Base-by-base conservation (phyloP, 2,888 invertebrate genomes). In the Ectropis crepuscularia region DNA sequence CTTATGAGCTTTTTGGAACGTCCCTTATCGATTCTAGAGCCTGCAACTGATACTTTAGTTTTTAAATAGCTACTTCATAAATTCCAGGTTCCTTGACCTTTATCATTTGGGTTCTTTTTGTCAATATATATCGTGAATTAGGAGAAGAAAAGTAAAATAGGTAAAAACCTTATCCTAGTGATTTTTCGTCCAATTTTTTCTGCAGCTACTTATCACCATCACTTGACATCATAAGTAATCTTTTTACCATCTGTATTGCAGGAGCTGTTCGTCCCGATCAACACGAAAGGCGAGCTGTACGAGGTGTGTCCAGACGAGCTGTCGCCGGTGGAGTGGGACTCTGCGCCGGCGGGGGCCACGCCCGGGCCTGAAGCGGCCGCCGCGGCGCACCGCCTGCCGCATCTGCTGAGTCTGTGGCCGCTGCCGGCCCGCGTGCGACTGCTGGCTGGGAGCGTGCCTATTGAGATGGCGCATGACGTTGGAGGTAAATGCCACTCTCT, bases 261-360 rank as follows among this genome's bases (percentile, higher is more conserved):
- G 94, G 94, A 95, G 83, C 90, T 96, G 72, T 96, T 95, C 86
- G 95, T 96, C 73, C 96, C 96, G 37, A 93, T 96, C 78, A 94
- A 95, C 75, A 95, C 96, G 57, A 95, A 96, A 82, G 96, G 96
- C 48, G 95, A 96, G 84, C 95, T 96, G 84, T 96, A 95, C 84
- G 89, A 95, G 89, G 85, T 95, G 87, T 84, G 94, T 86, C 89
- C 93, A 68, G 86, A 90, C 81, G 87, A 92, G 90, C 73, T 92
- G 78, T 93, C 94, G 43, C 93, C 92, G 53, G 93, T 88, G 71
- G 94, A 94, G 69, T 90, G 93, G 86, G 90, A 93, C 70, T 89
- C 79, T 79, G 93, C 81, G 79, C 93, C 89, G 76, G 90, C 90
- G 68, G 88, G 78, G 69, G 41, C 76, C 8, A 91, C 88, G 38